Conservation (phyloP, 2,797 vertebrate genomes). For the Tiaroga cobitis region DNA sequence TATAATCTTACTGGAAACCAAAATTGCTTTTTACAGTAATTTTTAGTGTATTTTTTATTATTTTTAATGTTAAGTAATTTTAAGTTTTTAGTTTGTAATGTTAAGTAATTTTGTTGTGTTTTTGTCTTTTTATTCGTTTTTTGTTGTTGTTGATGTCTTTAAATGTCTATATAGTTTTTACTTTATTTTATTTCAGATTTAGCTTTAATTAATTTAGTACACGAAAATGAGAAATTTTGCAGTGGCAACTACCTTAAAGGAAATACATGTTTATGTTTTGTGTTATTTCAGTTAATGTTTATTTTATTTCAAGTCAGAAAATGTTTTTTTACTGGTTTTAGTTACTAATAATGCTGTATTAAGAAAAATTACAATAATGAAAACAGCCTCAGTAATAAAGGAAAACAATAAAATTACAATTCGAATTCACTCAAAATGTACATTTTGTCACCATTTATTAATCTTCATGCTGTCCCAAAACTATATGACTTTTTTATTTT, state of each 20-base stretch:
- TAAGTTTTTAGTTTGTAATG: no score
- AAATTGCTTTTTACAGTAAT: background rate
- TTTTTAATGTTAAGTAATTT: background rate
- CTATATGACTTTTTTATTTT: no score
- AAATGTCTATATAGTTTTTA: background rate
- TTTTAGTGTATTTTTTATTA: background rate
- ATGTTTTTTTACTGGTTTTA: no score
- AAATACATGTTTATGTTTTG: background rate
- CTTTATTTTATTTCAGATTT: background rate
- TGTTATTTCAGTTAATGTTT: background rate
- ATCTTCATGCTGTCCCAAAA: no score
- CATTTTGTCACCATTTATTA: no score
- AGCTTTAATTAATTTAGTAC: background rate
- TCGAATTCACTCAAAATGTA: no score
- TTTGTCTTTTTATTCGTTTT: background rate
- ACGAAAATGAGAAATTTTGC: background rate
- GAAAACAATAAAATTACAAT: no score
- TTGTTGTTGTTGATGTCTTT: background rate
- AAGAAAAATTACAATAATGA: background rate
- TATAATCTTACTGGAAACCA: background rate
- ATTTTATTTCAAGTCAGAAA: background rate
- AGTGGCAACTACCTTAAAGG: background rate
- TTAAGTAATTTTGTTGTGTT: background rate
- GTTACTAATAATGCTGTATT: background rate
- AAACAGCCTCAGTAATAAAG: background rate